Evolutionary conservation across 2,888 invertebrate species (phyloP).

Genomic region (Sturmia bella): DNA sequence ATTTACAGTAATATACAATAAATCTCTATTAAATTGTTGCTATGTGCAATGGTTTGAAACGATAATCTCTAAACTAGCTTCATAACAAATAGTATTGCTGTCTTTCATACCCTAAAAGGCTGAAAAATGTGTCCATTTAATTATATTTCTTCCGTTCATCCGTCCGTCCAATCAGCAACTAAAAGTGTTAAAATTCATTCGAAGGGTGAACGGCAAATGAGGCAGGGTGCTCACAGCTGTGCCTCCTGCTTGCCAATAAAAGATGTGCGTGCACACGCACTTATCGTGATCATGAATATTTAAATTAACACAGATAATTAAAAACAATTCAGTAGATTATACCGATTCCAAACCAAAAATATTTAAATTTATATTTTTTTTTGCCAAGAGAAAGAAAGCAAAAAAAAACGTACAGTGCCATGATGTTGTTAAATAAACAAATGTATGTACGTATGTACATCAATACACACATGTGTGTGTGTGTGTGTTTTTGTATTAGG

Average conservation of each 20-base stretch:
- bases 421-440: background rate
- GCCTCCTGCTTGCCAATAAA: background rate
- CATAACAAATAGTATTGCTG: background rate
- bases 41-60: constrained; percentile 1
- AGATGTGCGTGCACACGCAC: background rate
- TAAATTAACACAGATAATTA: constrained; percentile 55
- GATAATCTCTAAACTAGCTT: background rate
- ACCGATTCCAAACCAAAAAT: constrained; percentile 41
- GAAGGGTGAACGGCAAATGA: background rate
- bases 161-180: constrained; percentile 29
- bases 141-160: constrained; percentile 23
- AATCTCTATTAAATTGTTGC: too few relatives aligned
- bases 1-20: too few relatives aligned
- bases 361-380: constrained; percentile 11
- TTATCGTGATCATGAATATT: constrained; percentile 49
- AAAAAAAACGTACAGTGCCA: background rate
- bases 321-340: constrained; percentile 45
- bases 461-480: too few relatives aligned
- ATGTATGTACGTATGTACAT: constrained; percentile 2
- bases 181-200: constrained; percentile 25
- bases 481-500: too few relatives aligned
- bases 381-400: background rate
- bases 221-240: constrained; percentile 11
- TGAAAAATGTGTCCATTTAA: constrained; percentile 31
- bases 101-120: background rate